Percentiles rank a stretch among this genome's conserved stretches.
Conservation (phyloP, 2,113 vertebrate species). For the Varanus salvator region DNA sequence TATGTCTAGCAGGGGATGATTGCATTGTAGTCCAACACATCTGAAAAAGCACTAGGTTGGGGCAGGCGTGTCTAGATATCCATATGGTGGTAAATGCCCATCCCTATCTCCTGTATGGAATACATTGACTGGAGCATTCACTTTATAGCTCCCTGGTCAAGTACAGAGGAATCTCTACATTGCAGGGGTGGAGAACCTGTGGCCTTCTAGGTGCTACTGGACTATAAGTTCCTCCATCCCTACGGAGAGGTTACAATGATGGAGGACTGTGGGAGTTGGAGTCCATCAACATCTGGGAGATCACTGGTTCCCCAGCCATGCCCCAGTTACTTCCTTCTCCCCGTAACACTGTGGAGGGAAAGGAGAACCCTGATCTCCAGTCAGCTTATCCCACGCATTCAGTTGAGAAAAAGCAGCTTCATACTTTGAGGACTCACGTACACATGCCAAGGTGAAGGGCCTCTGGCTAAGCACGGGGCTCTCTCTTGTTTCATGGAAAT, state of each 20-base stretch:
- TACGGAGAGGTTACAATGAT: background rate
- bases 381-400: background rate
- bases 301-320: background rate
- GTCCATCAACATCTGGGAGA: background rate
- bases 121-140: background rate
- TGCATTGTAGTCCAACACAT: too few relatives aligned
- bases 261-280: background rate
- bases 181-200: background rate
- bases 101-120: background rate
- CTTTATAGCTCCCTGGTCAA: background rate
- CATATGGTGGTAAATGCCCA: background rate
- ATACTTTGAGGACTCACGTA: background rate
- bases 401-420: background rate
- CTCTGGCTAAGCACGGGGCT: background rate
- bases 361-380: background rate
- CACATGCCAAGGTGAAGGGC: background rate
- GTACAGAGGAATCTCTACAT: background rate
- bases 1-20: too few relatives aligned
- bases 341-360: too few relatives aligned
- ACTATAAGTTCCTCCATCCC: background rate
- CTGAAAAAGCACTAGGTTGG: too few relatives aligned
- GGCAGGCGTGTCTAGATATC: background rate
- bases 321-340: background rate
- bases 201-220: background rate
- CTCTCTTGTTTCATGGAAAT: background rate